A percentile compares a stretch with the other conserved stretches of the same genome.
These are phyloP conservation scores for Steatornis caripensis DNA, from an alignment of 2,113 vertebrate genomes.

Conservation along the genomic window DNA sequence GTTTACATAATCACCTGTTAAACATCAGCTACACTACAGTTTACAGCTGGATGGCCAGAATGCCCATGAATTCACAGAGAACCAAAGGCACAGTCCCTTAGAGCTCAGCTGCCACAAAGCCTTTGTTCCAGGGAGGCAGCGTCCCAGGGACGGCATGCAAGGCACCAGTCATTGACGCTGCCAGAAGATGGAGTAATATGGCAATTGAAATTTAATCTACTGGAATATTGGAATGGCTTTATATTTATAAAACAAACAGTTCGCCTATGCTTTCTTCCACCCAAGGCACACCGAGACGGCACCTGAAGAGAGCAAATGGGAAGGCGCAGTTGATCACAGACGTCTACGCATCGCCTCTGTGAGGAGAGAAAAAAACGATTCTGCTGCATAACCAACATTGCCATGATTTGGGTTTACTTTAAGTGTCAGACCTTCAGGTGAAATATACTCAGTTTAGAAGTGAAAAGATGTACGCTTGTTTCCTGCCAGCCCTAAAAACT, in stretches of 20 bases:
- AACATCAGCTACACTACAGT: neutral
- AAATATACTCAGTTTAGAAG: neutral
- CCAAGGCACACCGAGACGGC: neutral
- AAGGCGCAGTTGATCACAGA: neutral
- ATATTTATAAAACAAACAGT: neutral
- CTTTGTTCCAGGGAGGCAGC: neutral
- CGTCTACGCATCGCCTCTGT: neutral
- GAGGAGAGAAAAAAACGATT: neutral
- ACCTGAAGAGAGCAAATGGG: neutral
- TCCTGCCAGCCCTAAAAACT: neutral
- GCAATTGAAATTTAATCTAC: neutral
- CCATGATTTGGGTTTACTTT: neutral
- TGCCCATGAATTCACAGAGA: neutral
- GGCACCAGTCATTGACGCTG: too few species aligned
- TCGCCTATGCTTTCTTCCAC: neutral
- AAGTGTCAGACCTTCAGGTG: neutral
- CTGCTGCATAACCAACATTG: neutral
- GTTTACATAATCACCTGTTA: neutral
- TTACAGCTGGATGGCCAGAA: slow-evolving; percentile 5
- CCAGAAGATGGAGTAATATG: neutral
- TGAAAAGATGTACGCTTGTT: neutral
- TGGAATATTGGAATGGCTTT: neutral
- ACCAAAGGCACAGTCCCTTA: neutral
- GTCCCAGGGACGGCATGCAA: neutral
- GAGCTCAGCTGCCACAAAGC: neutral